Percentiles rank a stretch among this genome's conserved stretches.
Evolutionary conservation across 2,888 invertebrate genomes (phyloP).

Genomic region (Trissolcus japonicus): DNA sequence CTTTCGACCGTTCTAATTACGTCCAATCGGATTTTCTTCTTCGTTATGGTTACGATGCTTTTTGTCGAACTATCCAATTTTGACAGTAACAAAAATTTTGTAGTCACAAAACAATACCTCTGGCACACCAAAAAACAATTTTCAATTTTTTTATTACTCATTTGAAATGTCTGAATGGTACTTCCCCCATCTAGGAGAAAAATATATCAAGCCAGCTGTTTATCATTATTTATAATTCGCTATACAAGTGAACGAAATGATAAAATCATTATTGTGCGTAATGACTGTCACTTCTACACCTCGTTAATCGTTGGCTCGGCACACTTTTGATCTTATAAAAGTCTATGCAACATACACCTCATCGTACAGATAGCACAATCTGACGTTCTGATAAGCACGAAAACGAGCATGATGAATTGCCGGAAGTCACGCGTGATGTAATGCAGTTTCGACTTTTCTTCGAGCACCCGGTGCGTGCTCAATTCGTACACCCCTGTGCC

Average conservation of each 20-base stretch:
- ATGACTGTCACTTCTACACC: conserved; percentile 55
- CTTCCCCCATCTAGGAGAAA: not conserved
- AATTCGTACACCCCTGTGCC: conserved; percentile 22
- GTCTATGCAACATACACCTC: conserved; percentile 33
- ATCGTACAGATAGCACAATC: conserved; percentile 47
- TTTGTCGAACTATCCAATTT: conserved; percentile 35
- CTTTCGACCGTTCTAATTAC: conserved; percentile 67
- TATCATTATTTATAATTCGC: conserved; percentile 11
- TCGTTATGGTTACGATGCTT: conserved; percentile 38
- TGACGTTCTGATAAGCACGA: conserved; percentile 45
- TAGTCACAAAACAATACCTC: not conserved
- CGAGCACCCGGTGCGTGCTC: conserved; percentile 33
- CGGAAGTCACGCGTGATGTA: conserved; percentile 50
- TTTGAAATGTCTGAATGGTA: too few species aligned
- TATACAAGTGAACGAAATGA: conserved; percentile 41
- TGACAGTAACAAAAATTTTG: conserved; percentile 24
- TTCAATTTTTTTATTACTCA: too few species aligned
- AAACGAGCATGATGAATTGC: conserved; percentile 50
- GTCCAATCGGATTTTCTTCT: conserved; percentile 58
- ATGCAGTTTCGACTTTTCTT: conserved; percentile 46
- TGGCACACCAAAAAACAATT: too few species aligned
- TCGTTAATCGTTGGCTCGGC: conserved; percentile 49
- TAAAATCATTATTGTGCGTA: conserved; percentile 52
- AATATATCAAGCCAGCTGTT: not conserved
- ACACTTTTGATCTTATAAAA: conserved; percentile 53